phyloP scores from a whole-genome alignment of 2,113 vertebrate species.

The Azemiops feae region DNA sequence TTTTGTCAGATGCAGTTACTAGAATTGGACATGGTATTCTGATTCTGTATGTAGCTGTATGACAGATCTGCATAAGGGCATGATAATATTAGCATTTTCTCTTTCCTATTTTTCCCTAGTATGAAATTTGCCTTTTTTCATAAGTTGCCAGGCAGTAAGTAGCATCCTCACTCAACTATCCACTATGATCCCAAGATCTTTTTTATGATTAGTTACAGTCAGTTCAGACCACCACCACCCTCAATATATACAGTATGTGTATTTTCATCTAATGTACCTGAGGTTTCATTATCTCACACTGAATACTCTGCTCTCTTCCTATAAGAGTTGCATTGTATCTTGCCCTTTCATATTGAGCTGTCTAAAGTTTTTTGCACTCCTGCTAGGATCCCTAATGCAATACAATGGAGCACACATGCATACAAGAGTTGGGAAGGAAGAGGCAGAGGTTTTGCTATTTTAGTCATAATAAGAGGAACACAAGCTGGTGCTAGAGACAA shows the following conservation, averaged over 20 bases:
- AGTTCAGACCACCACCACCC: neutral
- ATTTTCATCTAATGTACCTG: neutral
- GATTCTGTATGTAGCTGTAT: neutral
- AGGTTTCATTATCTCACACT: neutral
- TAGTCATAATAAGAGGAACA: neutral
- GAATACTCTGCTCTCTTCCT: neutral
- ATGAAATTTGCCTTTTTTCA: neutral
- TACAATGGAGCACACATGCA: neutral
- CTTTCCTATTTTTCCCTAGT: neutral
- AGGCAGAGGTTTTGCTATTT: neutral
- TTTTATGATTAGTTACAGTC: neutral
- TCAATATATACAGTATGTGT: neutral
- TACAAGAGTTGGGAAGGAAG: neutral
- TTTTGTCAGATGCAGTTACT: neutral
- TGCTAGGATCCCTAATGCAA: neutral
- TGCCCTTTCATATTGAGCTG: neutral
- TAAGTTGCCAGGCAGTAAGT: neutral
- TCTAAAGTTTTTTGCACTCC: neutral
- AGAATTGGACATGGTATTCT: neutral
- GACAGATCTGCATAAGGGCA: neutral
- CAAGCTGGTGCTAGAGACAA: neutral
- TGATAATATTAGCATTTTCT: neutral
- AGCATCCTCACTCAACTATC: neutral
- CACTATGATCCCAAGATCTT: neutral
- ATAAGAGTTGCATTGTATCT: neutral